Percentiles rank a stretch among this genome's conserved stretches.
Evolutionary conservation across 53 echinoderm and acorn worm genomes (phyloP).

Genomic region (Temnopleurus reevesii): DNA sequence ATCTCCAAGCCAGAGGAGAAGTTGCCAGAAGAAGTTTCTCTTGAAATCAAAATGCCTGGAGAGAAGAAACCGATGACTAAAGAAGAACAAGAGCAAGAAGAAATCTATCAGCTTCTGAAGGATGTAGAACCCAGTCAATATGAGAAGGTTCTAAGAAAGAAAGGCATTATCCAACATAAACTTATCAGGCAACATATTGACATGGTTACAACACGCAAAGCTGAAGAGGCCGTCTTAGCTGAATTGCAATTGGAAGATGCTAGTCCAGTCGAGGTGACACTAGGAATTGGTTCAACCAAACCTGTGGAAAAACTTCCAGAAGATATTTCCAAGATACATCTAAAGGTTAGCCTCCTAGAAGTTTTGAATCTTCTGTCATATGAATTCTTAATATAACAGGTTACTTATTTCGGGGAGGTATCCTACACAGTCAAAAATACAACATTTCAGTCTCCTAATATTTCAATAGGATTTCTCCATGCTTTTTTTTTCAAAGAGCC

Average conservation of each 20-base stretch:
- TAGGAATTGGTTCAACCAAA: constrained; percentile 23
- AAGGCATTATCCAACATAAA: constrained; percentile 62
- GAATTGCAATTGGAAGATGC: not conserved
- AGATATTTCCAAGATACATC: not conserved
- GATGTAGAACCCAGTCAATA: constrained; percentile 59
- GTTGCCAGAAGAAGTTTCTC: constrained; percentile 7
- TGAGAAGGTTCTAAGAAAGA: constrained; percentile 64
- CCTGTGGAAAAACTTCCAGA: constrained; percentile 31
- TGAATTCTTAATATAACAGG: no score
- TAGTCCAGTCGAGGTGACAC: not conserved
- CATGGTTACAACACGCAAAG: constrained; percentile 59
- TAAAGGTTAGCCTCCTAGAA: no score
- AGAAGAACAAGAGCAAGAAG: not conserved
- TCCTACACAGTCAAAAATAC: no score
- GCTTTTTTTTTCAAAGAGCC: no score
- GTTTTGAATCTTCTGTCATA: no score
- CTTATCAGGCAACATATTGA: constrained; percentile 65
- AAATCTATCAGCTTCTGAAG: not conserved
- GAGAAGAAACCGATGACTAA: not conserved
- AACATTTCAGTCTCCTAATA: no score
- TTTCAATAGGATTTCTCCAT: no score
- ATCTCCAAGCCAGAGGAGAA: not conserved
- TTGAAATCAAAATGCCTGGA: not conserved
- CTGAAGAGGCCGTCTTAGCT: constrained; percentile 41
- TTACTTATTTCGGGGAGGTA: no score